Conservation (phyloP, 2,888 invertebrate genomes). For the Drosophila recens region DNA sequence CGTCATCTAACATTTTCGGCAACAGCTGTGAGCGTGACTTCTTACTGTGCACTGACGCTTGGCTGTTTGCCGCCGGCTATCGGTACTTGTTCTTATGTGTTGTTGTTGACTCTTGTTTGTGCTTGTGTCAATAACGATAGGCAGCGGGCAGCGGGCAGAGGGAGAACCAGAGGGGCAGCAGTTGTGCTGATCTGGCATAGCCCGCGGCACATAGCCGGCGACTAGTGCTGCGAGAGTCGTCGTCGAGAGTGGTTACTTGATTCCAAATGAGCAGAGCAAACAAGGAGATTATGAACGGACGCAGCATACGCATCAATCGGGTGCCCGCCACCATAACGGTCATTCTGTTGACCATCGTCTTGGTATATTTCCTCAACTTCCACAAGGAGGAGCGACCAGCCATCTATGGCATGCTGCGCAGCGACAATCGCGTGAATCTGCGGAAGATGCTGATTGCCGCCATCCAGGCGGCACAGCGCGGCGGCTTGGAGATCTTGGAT, state of each 20-base stretch:
- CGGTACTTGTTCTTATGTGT: conserved; percentile 16
- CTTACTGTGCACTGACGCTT: conserved; percentile 29
- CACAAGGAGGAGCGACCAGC: conserved; percentile 79
- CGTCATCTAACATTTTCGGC: conserved; percentile 1
- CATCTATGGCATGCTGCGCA: conserved; percentile 81
- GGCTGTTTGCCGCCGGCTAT: conserved; percentile 10
- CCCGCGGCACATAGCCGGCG: conserved; percentile 25
- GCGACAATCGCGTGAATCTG: conserved; percentile 86
- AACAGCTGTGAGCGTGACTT: conserved; percentile 13
- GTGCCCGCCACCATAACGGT: conserved; percentile 80
- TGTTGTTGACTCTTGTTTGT: conserved; percentile 31
- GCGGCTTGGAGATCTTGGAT: conserved; percentile 91
- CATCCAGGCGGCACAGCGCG: conserved; percentile 92
- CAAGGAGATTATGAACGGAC: conserved; percentile 80
- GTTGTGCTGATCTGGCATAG: conserved; percentile 58
- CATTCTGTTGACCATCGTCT: conserved; percentile 70
- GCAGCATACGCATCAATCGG: conserved; percentile 83
- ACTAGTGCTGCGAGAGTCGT: conserved; percentile 3
- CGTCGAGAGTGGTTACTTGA: conserved; percentile 1
- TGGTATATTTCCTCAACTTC: conserved; percentile 82
- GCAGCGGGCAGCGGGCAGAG: neutral
- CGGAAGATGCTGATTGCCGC: conserved; percentile 91
- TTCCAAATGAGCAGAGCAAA: conserved; percentile 50
- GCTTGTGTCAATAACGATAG: neutral
- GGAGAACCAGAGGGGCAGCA: conserved; percentile 3